These are phyloP conservation scores for Enteromius trimaculatus DNA, from an alignment of 2,797 vertebrate species.

Conservation along the genomic window DNA sequence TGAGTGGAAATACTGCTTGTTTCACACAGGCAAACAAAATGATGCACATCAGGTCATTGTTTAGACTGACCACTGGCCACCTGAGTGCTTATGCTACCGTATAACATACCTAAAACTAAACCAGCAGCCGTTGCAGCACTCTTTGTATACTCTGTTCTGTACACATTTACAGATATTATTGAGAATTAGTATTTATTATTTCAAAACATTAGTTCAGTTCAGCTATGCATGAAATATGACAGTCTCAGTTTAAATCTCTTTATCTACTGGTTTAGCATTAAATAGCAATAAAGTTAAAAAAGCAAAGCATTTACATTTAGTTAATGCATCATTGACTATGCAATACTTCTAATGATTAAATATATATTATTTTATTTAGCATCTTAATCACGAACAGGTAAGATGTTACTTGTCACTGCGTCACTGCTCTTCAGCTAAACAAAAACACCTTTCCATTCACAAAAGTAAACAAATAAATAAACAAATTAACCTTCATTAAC, in stretches of 20 bases:
- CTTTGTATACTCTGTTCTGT: not conserved
- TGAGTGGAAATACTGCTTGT: not conserved
- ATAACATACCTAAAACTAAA: not conserved
- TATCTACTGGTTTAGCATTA: no score
- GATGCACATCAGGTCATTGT: not conserved
- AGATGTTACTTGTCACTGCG: no score
- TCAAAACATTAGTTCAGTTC: not conserved
- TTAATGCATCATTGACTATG: no score
- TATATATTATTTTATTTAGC: no score
- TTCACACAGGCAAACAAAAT: conserved; percentile 13
- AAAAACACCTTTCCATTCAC: no score
- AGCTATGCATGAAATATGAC: not conserved
- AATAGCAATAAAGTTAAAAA: no score
- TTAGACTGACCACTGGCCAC: not conserved
- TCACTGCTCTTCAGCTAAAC: no score
- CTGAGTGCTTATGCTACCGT: not conserved
- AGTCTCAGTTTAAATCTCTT: not conserved
- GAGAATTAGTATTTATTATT: not conserved
- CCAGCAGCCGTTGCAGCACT: not conserved
- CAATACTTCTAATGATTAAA: not conserved
- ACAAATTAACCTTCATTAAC: no score
- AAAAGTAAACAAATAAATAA: no score
- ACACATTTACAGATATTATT: not conserved
- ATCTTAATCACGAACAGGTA: no score
- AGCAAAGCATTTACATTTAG: no score